Conservation (phyloP, 2,113 vertebrate genomes). For the Microtus montanus region DNA sequence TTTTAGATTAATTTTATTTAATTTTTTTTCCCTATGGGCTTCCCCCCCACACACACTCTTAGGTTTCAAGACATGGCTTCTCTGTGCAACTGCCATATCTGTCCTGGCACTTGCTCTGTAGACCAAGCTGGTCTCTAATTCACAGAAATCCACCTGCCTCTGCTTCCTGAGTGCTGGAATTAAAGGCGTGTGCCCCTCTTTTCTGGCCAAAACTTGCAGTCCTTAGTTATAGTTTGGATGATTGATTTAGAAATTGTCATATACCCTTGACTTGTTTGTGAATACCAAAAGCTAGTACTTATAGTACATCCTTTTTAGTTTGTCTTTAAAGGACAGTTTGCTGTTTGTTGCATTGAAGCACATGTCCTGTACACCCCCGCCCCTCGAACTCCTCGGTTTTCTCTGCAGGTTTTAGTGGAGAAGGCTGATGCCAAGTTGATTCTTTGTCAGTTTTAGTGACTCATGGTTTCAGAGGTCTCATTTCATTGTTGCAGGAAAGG, state of each 20-base stretch:
- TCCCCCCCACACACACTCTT: neutral
- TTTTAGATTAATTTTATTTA: constrained; percentile 8
- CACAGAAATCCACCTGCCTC: no score
- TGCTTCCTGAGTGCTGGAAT: no score
- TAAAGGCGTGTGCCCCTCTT: no score
- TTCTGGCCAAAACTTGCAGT: neutral
- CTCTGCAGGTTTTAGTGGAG: neutral
- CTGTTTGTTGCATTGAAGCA: neutral
- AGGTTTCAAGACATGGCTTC: no score
- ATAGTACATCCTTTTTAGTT: neutral
- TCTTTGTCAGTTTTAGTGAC: neutral
- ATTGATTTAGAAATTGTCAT: neutral
- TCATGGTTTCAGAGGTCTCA: neutral
- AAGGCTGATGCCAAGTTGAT: neutral
- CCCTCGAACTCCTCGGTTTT: neutral
- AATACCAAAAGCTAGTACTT: constrained; percentile 3
- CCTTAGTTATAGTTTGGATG: constrained; percentile 5
- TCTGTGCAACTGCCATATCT: no score
- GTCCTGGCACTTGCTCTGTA: no score
- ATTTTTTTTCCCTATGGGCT: constrained; percentile 24
- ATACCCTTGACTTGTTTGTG: neutral
- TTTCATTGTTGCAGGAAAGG: neutral
- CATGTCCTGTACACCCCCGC: fast-evolving
- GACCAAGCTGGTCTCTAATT: no score
- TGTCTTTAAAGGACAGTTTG: constrained; percentile 25